phyloP scores from a whole-genome alignment of 2,113 vertebrate species.

The Myrmecobius fasciatus region DNA sequence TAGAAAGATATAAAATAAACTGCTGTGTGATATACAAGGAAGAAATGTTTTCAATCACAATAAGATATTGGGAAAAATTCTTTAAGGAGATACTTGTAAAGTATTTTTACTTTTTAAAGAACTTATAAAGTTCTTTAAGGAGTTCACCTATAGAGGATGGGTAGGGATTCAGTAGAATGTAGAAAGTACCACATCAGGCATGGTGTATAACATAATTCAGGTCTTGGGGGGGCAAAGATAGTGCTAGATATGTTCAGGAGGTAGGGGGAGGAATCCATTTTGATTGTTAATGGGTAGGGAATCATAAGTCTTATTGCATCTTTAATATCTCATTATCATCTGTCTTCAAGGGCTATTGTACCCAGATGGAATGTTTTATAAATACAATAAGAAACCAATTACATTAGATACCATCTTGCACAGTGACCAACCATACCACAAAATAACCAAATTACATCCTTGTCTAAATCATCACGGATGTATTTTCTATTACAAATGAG shows the following conservation, averaged over 20 bases:
- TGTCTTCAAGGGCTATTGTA: slow-evolving; percentile 67
- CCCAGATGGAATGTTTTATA: slow-evolving; percentile 63
- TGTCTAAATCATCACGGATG: slow-evolving; percentile 12
- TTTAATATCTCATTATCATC: slow-evolving; percentile 77
- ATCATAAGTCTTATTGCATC: slow-evolving; percentile 60
- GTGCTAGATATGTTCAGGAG: neutral
- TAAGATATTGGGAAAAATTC: neutral
- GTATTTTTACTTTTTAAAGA: too few relatives aligned
- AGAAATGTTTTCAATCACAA: neutral
- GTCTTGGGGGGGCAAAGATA: too few relatives aligned
- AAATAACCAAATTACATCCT: slow-evolving; percentile 57
- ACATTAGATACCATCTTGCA: slow-evolving; percentile 25
- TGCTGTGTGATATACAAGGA: neutral
- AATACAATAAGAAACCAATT: slow-evolving; percentile 69
- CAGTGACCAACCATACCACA: slow-evolving; percentile 35
- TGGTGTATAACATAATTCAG: neutral
- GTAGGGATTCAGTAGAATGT: neutral
- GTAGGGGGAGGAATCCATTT: neutral
- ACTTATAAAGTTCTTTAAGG: neutral
- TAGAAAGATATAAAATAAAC: neutral
- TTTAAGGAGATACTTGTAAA: neutral
- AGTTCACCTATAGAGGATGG: neutral
- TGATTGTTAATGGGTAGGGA: neutral
- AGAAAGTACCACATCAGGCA: neutral
- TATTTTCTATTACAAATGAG: slow-evolving; percentile 26